Conservation (phyloP, 1,140 invertebrate genomes). For the Cydia splendana region DNA sequence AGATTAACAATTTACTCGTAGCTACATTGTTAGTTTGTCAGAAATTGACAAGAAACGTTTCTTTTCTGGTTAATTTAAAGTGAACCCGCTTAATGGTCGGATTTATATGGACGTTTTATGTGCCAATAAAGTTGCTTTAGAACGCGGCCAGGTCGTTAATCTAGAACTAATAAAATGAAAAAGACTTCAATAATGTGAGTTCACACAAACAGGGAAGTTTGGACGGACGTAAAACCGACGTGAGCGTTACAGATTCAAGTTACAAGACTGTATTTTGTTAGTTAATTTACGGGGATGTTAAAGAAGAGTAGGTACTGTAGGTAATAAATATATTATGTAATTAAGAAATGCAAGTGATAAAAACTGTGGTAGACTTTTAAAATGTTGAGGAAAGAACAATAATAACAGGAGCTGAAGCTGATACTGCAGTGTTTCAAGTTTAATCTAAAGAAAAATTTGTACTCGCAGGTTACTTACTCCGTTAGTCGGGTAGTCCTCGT, state of each 20-base stretch:
- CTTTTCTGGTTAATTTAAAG: constrained; percentile 71
- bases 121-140: constrained; percentile 65
- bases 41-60: constrained; percentile 32
- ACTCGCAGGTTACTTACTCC: too few relatives aligned
- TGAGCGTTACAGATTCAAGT: neutral
- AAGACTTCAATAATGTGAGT: constrained; percentile 38
- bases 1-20: neutral
- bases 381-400: too few relatives aligned
- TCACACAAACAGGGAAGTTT: constrained; percentile 26
- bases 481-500: too few relatives aligned
- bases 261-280: constrained; percentile 2
- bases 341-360: too few relatives aligned
- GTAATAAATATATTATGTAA: too few relatives aligned
- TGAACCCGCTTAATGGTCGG: constrained; percentile 59
- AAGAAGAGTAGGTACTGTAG: neutral
- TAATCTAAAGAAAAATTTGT: too few relatives aligned
- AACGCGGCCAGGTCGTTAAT: constrained; percentile 66
- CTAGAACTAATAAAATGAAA: constrained; percentile 57
- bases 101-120: constrained; percentile 70
- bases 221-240: neutral
- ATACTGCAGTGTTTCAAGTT: too few relatives aligned
- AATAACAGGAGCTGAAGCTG: too few relatives aligned
- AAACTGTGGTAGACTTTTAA: too few relatives aligned
- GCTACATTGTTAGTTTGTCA: constrained; percentile 35
- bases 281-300: neutral